Base-by-base conservation (phyloP, 2,797 vertebrate species). In the Numenius phaeopus region DNA sequence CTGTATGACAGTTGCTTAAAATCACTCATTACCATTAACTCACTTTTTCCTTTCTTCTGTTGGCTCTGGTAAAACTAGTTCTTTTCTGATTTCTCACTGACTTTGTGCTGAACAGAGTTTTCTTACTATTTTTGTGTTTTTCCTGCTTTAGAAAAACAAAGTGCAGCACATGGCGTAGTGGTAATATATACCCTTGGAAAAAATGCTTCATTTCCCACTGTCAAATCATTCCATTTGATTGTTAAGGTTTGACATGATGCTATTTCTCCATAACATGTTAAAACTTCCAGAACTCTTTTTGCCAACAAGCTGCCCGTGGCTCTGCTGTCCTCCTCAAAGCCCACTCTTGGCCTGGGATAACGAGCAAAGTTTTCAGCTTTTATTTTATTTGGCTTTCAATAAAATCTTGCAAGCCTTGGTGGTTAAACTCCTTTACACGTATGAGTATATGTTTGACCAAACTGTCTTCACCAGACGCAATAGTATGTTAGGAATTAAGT, bases 401-500 rank as follows among this genome's bases (percentile, higher is more conserved):
- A 72, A 79, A 73, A 76, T 72, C 61, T 83, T 72, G 13, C 32
- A 78, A 34, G 26, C 15, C 87, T 88, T 87, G 39, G 16, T 79
- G 42, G 20, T 83, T 94, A 83, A 83, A 66, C 37, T 66, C 27
- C 52, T 69, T 86, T 79, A 66, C 24, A 72, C 40, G 23, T 84
- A 18, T 49, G 49, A 49, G 20, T 94, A 79, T 62, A 17, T 79
- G 77, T 92, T 83, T 4, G 2, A 47, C 55, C 34, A 72, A 59
- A 66, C 50, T 80, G 16, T 84, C 59, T 94, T 94, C 59, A 73
- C 30, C 40, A 92, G 75, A 59, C 3, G 15, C 64, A 83, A 27
- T 44, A 84, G 22, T 52, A 87, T 87, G 77, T 89, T 71, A 94
- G 94, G 89, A 96, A 95, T 96, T 88, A 79, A 83, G 57, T 83